Evolutionary conservation across 2,797 vertebrate genomes (phyloP).

Genomic region (Gouania willdenowi): DNA sequence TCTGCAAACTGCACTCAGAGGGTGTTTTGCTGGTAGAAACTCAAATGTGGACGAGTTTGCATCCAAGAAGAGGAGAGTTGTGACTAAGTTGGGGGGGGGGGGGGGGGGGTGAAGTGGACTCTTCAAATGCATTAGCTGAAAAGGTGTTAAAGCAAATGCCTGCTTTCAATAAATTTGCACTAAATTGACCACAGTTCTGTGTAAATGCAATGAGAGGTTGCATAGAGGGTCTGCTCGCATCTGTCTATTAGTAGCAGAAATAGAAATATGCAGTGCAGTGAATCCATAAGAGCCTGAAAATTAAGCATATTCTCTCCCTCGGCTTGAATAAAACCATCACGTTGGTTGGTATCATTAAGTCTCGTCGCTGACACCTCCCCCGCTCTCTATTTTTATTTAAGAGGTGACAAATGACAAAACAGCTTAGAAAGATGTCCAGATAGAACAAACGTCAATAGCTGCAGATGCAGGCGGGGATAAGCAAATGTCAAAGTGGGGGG

Average conservation of each 20-base stretch:
- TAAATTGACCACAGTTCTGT: slow-evolving; percentile 53
- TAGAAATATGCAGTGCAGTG: slow-evolving; percentile 20
- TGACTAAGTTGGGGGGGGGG: slow-evolving; percentile 42
- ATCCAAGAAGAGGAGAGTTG: slow-evolving; percentile 40
- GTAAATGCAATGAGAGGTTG: slow-evolving; percentile 36
- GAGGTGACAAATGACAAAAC: slow-evolving; percentile 75
- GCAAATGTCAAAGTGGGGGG: slow-evolving; percentile 73
- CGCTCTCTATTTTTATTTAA: slow-evolving; percentile 60
- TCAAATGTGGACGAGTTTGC: slow-evolving; percentile 31
- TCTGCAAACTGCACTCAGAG: slow-evolving; percentile 27
- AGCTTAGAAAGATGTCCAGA: slow-evolving; percentile 75
- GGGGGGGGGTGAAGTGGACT: slow-evolving; percentile 54
- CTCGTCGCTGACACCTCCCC: slow-evolving; percentile 47
- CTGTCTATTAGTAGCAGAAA: slow-evolving; percentile 31
- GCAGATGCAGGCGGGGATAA: slow-evolving; percentile 69
- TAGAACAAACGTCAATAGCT: slow-evolving; percentile 62
- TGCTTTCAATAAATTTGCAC: slow-evolving; percentile 45
- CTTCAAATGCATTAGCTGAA: slow-evolving; percentile 69
- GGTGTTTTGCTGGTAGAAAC: slow-evolving; percentile 29
- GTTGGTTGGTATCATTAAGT: slow-evolving; percentile 50
- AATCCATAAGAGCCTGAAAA: slow-evolving; percentile 41
- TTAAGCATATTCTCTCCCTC: slow-evolving; percentile 4
- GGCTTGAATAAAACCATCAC: slow-evolving; percentile 37
- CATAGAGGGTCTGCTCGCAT: slow-evolving; percentile 23
- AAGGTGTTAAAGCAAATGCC: slow-evolving; percentile 58